Evolutionary conservation across 2,797 vertebrate species (phyloP).

Genomic region (Pristis pectinata): DNA sequence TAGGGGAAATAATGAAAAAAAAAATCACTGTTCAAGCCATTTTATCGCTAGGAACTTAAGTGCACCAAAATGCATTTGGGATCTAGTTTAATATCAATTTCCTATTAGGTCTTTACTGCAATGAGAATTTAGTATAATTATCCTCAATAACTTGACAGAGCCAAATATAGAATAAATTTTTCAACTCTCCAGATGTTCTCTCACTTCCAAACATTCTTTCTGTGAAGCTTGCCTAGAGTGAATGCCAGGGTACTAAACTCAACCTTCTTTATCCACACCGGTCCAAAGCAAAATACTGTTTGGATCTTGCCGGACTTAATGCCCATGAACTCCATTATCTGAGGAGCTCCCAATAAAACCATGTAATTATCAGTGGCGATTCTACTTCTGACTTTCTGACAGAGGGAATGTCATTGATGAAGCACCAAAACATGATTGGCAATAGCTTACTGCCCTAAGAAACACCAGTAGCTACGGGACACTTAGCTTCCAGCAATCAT

Average conservation of each 20-base stretch:
- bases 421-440: too few species aligned
- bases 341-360: too few species aligned
- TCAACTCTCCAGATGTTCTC: background rate
- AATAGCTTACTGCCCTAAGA: too few species aligned
- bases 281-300: too few species aligned
- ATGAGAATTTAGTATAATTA: background rate
- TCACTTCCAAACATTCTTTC: background rate
- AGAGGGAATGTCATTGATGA: too few species aligned
- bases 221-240: background rate
- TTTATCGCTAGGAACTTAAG: background rate
- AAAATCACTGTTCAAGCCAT: background rate
- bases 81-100: background rate
- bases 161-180: background rate
- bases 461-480: too few species aligned
- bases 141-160: background rate
- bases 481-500: too few species aligned
- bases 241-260: background rate
- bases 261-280: too few species aligned
- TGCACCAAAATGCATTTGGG: background rate
- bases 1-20: background rate
- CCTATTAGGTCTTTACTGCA: background rate
- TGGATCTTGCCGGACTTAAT: too few species aligned
- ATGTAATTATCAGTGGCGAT: too few species aligned
- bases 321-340: too few species aligned
- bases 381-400: too few species aligned